Evolutionary conservation across 2,797 vertebrate genomes (phyloP).

Genomic region (Sebastes diaconus): DNA sequence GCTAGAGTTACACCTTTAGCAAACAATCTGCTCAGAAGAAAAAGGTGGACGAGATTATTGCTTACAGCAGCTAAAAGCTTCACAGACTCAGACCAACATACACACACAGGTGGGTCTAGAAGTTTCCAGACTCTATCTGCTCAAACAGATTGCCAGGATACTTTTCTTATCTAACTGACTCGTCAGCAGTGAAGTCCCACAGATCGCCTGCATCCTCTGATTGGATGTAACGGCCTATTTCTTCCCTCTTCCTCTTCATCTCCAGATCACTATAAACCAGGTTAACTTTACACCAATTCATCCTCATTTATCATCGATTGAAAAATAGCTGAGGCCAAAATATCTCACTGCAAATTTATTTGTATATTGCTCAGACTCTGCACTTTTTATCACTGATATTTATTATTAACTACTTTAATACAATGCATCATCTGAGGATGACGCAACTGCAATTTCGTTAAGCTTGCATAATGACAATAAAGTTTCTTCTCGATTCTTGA

Average conservation of each 20-base stretch:
- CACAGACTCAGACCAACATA: neutral
- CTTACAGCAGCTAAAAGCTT: constrained; percentile 22
- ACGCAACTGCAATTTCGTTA: neutral
- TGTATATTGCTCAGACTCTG: neutral
- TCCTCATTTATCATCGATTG: constrained; percentile 5
- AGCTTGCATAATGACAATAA: neutral
- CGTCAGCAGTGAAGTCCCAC: constrained; percentile 23
- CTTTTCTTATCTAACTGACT: constrained; percentile 43
- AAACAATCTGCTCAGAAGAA: constrained; percentile 73
- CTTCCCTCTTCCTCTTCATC: constrained; percentile 4
- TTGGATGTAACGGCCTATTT: constrained; percentile 37
- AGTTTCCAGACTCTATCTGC: constrained; percentile 12
- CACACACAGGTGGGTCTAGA: neutral
- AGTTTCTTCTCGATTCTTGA: neutral
- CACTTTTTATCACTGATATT: neutral
- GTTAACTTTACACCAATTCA: neutral
- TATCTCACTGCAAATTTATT: neutral
- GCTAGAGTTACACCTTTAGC: constrained; percentile 76
- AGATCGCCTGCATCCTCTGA: constrained; percentile 20
- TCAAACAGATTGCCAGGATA: constrained; percentile 37
- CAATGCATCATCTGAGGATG: neutral
- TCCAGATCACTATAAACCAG: neutral
- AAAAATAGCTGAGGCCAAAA: neutral
- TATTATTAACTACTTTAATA: neutral
- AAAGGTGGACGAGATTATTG: constrained; percentile 37